Evolutionary conservation across 1,140 invertebrate species (phyloP).

Genomic region (Drosophila tropicalis): DNA sequence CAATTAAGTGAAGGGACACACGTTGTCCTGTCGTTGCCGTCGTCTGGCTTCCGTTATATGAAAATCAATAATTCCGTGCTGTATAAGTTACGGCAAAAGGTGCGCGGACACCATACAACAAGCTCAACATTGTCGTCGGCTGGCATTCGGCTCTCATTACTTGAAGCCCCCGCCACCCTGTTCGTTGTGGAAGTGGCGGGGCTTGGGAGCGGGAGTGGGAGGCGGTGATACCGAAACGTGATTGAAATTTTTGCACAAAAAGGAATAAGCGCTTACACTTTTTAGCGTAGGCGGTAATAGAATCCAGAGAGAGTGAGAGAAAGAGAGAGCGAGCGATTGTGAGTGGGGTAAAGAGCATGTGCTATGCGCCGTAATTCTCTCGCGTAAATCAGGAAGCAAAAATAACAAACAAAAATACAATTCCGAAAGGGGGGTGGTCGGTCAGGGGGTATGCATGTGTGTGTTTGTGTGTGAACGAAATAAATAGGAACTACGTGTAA

Average conservation of each 20-base stretch:
- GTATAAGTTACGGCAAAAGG: slow-evolving; percentile 80
- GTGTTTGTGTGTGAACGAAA: slow-evolving; percentile 45
- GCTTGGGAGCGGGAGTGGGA: slow-evolving; percentile 23
- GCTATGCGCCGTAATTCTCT: slow-evolving; percentile 27
- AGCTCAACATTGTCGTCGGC: slow-evolving; percentile 23
- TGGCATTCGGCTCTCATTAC: slow-evolving; percentile 33
- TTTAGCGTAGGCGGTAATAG: slow-evolving; percentile 60
- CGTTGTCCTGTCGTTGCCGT: slow-evolving; percentile 48
- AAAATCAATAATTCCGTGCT: slow-evolving; percentile 81
- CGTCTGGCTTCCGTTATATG: slow-evolving; percentile 68
- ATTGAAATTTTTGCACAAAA: slow-evolving; percentile 78
- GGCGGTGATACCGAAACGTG: slow-evolving; percentile 60
- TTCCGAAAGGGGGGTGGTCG: background rate
- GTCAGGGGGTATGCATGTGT: background rate
- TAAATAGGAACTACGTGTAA: slow-evolving; percentile 76
- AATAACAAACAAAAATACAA: slow-evolving; percentile 38
- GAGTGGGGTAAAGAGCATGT: slow-evolving; percentile 22
- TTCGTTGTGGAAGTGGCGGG: background rate
- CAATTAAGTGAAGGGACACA: background rate
- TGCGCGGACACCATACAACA: slow-evolving; percentile 52
- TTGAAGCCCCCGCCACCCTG: slow-evolving; percentile 24
- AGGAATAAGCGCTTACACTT: slow-evolving; percentile 69
- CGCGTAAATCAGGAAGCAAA: slow-evolving; percentile 65
- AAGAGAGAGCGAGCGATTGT: slow-evolving; percentile 20
- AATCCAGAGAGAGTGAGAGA: slow-evolving; percentile 20